Conservation (phyloP, 2,113 vertebrate species). For the Parotia lawesii region DNA sequence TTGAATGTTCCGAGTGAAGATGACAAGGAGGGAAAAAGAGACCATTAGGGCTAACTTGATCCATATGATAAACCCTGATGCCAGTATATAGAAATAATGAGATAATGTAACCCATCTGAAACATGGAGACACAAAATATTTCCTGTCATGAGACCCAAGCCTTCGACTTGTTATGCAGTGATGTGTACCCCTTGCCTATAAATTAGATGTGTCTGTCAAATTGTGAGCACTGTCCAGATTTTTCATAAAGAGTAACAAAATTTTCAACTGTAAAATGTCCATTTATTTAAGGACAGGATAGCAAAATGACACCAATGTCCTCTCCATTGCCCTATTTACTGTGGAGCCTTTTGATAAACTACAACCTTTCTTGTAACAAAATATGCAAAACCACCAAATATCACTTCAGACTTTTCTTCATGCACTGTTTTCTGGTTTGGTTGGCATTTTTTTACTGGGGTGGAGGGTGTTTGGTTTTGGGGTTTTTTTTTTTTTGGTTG, state of each 20-base stretch:
- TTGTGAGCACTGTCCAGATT: neutral
- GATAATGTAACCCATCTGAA: constrained; percentile 13
- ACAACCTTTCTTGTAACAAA: neutral
- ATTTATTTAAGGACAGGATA: neutral
- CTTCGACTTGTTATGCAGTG: neutral
- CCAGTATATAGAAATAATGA: neutral
- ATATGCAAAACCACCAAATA: neutral
- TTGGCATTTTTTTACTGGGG: neutral
- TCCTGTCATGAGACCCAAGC: neutral
- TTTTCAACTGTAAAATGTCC: neutral
- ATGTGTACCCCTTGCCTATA: neutral
- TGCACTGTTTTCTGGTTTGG: fast-evolving
- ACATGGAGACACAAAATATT: neutral
- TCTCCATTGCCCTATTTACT: neutral
- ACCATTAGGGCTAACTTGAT: neutral
- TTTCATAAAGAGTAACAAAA: neutral
- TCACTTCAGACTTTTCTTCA: neutral
- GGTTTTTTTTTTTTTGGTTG: neutral
- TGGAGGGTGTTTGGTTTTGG: fast-evolving
- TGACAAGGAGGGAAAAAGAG: neutral
- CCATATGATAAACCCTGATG: neutral
- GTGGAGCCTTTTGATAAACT: neutral
- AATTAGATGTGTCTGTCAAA: neutral
- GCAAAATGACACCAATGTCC: neutral
- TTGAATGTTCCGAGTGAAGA: neutral